phyloP scores from a whole-genome alignment of 2,888 invertebrate genomes.

The Amiota mariae region DNA sequence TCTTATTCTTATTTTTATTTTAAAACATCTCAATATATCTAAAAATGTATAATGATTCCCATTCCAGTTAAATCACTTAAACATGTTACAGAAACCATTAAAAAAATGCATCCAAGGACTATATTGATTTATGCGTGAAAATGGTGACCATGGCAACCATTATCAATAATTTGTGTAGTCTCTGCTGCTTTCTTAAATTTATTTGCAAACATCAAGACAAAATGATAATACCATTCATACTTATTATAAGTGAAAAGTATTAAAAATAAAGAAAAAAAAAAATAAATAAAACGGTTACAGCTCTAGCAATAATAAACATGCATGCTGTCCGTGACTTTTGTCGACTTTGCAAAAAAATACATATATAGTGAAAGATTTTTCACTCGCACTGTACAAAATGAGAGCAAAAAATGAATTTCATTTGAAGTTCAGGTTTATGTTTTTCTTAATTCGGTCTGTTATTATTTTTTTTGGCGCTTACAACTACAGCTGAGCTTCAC shows the following conservation, averaged over 20 bases:
- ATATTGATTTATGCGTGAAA: too few species aligned
- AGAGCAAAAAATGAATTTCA: slow-evolving; percentile 45
- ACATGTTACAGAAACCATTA: too few species aligned
- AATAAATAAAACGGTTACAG: too few species aligned
- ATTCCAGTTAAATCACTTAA: too few species aligned
- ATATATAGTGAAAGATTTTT: background rate
- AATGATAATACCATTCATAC: background rate
- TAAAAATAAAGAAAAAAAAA: background rate
- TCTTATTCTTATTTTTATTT: too few species aligned
- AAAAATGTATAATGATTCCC: too few species aligned
- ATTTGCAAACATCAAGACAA: slow-evolving; percentile 43
- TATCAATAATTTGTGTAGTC: too few species aligned
- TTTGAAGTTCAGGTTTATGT: slow-evolving; percentile 44
- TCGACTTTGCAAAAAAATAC: slow-evolving; percentile 65
- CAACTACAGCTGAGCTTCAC: slow-evolving; percentile 55
- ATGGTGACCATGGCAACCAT: too few species aligned
- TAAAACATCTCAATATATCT: too few species aligned
- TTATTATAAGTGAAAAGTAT: background rate
- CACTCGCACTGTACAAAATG: background rate
- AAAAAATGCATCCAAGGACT: too few species aligned
- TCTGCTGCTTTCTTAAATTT: too few species aligned
- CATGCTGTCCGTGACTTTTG: slow-evolving; percentile 71
- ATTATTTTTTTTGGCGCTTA: slow-evolving; percentile 44
- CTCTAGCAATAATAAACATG: slow-evolving; percentile 30
- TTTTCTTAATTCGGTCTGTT: slow-evolving; percentile 36